Base-by-base conservation (phyloP, 2,797 vertebrate genomes). In the Gallinago nigripennis region DNA sequence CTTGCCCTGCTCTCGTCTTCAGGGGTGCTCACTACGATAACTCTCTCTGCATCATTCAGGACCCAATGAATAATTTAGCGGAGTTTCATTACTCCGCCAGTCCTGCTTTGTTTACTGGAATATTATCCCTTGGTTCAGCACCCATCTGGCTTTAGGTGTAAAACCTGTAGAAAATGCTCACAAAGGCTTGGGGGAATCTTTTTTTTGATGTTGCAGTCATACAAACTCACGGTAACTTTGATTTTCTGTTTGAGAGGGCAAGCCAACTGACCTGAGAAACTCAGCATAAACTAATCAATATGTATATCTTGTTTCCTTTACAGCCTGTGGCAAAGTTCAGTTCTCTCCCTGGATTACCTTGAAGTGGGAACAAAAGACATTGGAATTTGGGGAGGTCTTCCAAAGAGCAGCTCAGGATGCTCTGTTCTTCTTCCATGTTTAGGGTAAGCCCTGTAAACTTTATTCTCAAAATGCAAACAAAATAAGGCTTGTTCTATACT, bases 1-100 rank as follows among this genome's bases (percentile, higher is more conserved):
- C 10, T 16, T 28, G 39, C 2, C 2, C 86, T 71, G 61, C 53
- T 65, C 60, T 70, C 6, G 0, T 35, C 70, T 57, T 70, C 85
- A 41, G 82, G 27, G 45, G 16, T 68, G 30, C 51, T 89, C 28
- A 11, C 69, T 54, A 6, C 21, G 71, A 60, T 82, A 91, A 82
- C n/a, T 20, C 70, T 70, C 66, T 45, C 75, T 94, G 83, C 75
- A 85, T 81, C 94, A 71, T 75, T 96, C 80, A 94, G 78, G 43
- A 88, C 45, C 14, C 50, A 61, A 71, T 96, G 28, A 97, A 97
- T 96, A 94, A 96, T 96, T 96, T 78, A 96, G 58, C 3, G 5
- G 35, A 70, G 81, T 37, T 78, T 85, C 88, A 63, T 86, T 92
- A 91, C 50, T 83, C 41, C 19, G 71, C 21, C 71, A 30, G 61